These are phyloP conservation scores for Callipepla squamata DNA, from an alignment of 2,113 vertebrate species.

Conservation along the genomic window DNA sequence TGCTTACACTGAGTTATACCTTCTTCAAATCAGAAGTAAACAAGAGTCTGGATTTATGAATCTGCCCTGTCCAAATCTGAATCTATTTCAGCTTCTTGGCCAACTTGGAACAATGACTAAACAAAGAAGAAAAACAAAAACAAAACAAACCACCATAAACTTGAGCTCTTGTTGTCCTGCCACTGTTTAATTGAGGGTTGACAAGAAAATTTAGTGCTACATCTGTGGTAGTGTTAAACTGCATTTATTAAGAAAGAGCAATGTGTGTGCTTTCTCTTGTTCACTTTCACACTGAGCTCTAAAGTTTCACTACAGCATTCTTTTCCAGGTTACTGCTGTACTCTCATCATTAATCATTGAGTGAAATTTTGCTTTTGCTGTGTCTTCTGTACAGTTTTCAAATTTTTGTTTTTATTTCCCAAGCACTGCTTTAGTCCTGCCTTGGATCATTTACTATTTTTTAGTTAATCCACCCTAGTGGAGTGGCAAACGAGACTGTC, in stretches of 20 bases:
- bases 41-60: background rate
- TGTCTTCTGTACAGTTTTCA: background rate
- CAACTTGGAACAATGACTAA: background rate
- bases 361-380: background rate
- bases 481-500: background rate
- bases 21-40: background rate
- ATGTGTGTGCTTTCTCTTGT: background rate
- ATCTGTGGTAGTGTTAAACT: background rate
- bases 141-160: background rate
- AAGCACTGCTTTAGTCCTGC: background rate
- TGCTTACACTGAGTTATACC: background rate
- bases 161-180: background rate
- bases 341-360: background rate
- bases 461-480: background rate
- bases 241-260: background rate
- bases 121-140: background rate
- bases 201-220: background rate
- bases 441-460: background rate
- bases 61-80: background rate
- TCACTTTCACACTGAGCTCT: background rate
- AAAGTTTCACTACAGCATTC: background rate
- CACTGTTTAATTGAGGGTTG: background rate
- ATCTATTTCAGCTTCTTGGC: background rate
- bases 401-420: background rate
- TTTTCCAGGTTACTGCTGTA: background rate